phyloP scores from a whole-genome alignment of 2,888 invertebrate genomes.

The Fabriciana adippe region DNA sequence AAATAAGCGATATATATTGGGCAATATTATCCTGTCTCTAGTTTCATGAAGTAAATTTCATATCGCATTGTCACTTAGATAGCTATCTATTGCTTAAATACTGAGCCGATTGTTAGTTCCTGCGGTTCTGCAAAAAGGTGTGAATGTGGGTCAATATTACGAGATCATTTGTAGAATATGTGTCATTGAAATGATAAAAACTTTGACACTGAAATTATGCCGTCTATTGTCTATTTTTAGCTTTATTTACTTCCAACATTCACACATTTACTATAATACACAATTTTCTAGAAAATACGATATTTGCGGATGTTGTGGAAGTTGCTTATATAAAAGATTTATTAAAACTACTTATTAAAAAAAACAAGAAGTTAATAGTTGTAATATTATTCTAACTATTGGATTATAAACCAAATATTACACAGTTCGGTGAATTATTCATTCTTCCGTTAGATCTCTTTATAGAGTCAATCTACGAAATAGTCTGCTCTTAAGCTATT shows the following conservation, averaged over 20 bases:
- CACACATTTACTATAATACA: not conserved
- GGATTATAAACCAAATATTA: no score
- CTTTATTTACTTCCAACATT: constrained; percentile 10
- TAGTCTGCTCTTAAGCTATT: no score
- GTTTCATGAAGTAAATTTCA: constrained; percentile 17
- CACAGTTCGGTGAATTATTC: no score
- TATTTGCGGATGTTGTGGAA: not conserved
- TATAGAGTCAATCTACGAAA: no score
- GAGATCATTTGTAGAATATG: constrained; percentile 47
- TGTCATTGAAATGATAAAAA: constrained; percentile 45
- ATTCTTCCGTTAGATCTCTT: no score
- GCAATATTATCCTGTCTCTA: constrained; percentile 3
- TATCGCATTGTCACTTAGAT: constrained; percentile 37
- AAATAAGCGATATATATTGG: not conserved
- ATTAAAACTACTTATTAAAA: no score
- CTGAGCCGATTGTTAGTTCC: constrained; percentile 45
- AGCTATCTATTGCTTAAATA: constrained; percentile 50
- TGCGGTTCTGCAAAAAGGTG: constrained; percentile 58
- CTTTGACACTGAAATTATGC: constrained; percentile 39
- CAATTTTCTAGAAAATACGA: not conserved
- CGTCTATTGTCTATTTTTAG: constrained; percentile 25
- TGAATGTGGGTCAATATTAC: constrained; percentile 47
- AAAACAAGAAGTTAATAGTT: no score
- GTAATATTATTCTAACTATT: no score
- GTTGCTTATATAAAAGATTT: not conserved